A percentile compares a stretch with the other conserved stretches of the same genome.
Evolutionary conservation across 2,113 vertebrate genomes (phyloP).

Genomic region (Danionella cerebrum): DNA sequence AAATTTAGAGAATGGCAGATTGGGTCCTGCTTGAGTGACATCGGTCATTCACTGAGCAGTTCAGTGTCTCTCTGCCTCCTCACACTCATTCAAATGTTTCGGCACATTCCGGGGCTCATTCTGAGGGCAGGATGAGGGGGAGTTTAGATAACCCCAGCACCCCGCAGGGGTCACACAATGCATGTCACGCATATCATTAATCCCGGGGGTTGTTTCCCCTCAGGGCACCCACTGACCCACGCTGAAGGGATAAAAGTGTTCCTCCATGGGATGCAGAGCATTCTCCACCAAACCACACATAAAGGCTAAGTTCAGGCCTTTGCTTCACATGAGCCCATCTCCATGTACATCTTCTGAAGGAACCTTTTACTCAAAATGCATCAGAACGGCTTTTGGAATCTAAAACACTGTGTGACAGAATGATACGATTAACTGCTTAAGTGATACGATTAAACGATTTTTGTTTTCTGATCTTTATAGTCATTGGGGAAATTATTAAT

Average conservation of each 20-base stretch:
- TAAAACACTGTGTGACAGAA: too few species aligned
- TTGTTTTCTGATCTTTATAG: too few species aligned
- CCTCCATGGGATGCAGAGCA: neutral
- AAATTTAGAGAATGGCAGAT: neutral
- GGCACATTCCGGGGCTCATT: slow-evolving; percentile 26
- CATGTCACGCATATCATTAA: slow-evolving; percentile 83
- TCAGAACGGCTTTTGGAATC: too few species aligned
- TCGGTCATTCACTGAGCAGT: neutral
- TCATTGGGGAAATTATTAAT: too few species aligned
- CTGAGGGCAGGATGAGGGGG: neutral
- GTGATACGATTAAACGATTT: too few species aligned
- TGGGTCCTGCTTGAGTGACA: neutral
- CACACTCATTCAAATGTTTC: neutral
- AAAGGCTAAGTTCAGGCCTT: slow-evolving; percentile 3
- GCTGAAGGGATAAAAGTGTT: slow-evolving; percentile 82
- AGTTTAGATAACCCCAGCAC: slow-evolving; percentile 25
- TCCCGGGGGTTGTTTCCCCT: slow-evolving; percentile 71
- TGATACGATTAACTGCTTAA: too few species aligned
- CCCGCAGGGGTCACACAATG: slow-evolving; percentile 61
- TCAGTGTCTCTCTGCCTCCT: neutral
- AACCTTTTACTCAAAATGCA: neutral
- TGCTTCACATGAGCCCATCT: neutral
- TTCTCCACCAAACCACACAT: neutral
- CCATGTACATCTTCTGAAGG: too few species aligned
- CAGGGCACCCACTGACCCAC: slow-evolving; percentile 76